Base-by-base conservation (phyloP, 2,888 invertebrate genomes). In the Cybosia mesomella region DNA sequence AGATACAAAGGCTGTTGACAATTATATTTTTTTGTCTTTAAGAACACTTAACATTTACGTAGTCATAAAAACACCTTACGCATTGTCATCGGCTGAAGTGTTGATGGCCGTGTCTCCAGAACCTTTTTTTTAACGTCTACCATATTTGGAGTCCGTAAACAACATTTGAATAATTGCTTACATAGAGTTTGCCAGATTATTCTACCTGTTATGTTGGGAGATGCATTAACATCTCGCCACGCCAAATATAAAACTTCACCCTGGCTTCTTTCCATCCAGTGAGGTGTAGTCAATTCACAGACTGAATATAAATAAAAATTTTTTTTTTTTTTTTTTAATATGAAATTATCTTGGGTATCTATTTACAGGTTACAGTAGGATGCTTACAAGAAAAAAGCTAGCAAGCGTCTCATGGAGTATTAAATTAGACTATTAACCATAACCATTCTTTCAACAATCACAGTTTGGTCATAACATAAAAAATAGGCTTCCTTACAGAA, bases 1-100 rank as follows among this genome's bases (percentile, higher is more conserved):
- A 80, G 83, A 85, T 85, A 88, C 88, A 86, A 90, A 88, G 79
- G 75, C 79, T 83, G 83, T 87, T 82, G 87, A 83, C 82, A 77
- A 84, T 55, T 24, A n/a, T 18, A 10, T 84, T 85, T 88, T 91
- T 87, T 87, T 88, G 77, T 76, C 73, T 81, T 78, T 70, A 54
- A 53, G 73, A 62, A 73, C 79, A 82, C 86, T 83, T 83, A 85
- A 83, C 85, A 85, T 85, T 84, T 86, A 85, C 83, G 75, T 71
- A 77, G 79, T 72, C 85, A 87, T 89, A 94, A 92, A 93, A 92
- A 87, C 91, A 89, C 88, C 87, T 90, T 79, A 87, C 88, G 79
- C 83, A 86, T 87, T 91, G 89, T 89, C 87, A 87, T 85, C 79
- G 76, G 72, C 83, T 80, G 83, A 86, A 85, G 87, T 91, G 87